These are phyloP conservation scores for Tricholauxania praeusta DNA, from an alignment of 2,888 invertebrate species.

Conservation along the genomic window DNA sequence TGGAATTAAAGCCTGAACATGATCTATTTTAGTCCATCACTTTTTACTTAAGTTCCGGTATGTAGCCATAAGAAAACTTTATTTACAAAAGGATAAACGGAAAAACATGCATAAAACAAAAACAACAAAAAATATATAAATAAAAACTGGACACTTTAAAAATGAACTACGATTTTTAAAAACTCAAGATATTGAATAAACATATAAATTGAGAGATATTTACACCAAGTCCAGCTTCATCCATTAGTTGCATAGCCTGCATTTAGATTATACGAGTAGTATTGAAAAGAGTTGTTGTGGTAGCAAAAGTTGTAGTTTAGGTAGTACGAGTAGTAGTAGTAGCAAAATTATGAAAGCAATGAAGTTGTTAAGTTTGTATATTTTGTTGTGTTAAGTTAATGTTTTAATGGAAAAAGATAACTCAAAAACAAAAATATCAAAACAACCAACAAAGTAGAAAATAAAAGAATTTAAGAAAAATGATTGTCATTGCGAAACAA, in stretches of 20 bases:
- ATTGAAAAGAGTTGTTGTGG: conserved; percentile 35
- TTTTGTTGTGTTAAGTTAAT: conserved; percentile 7
- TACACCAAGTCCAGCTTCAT: conserved; percentile 90
- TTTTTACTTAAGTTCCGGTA: too few species aligned
- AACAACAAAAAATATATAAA: conserved; percentile 38
- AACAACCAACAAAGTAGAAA: background rate
- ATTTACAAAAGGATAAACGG: background rate
- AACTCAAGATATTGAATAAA: conserved; percentile 7
- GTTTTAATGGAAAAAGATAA: background rate
- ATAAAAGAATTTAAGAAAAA: background rate
- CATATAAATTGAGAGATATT: conserved; percentile 72
- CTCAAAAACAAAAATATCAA: background rate
- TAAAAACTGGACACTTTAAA: background rate
- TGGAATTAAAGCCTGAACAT: too few species aligned
- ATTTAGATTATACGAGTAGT: conserved; percentile 48
- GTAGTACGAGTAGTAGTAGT: conserved; percentile 24
- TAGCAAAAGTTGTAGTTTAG: conserved; percentile 11
- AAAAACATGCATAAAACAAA: conserved; percentile 19
- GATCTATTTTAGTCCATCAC: background rate
- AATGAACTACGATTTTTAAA: background rate
- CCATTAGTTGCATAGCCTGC: conserved; percentile 94
- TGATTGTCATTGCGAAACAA: background rate
- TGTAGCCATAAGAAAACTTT: background rate
- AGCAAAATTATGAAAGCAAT: conserved; percentile 23
- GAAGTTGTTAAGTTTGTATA: conserved; percentile 7